phyloP scores from a whole-genome alignment of 1,140 invertebrate genomes.

The Hestina assimilis region DNA sequence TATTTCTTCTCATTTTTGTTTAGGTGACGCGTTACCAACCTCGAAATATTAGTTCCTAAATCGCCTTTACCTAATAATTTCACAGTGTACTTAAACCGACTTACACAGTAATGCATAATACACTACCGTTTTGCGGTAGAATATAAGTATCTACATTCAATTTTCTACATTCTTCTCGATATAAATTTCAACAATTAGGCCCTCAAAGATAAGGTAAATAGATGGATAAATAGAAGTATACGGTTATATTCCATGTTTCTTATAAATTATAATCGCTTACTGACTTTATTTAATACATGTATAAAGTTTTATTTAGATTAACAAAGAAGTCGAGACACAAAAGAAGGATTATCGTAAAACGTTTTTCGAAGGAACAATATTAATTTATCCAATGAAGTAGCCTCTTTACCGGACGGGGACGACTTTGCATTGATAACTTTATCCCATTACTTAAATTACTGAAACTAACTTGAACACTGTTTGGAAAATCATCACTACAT shows the following conservation, averaged over 20 bases:
- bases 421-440: constrained; percentile 55
- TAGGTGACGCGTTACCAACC: too few species aligned
- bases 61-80: not conserved
- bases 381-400: constrained; percentile 48
- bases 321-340: constrained; percentile 11
- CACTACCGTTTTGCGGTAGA: too few species aligned
- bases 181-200: too few species aligned
- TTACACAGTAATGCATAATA: too few species aligned
- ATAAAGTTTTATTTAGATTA: not conserved
- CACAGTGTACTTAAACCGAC: not conserved
- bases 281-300: not conserved
- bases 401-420: constrained; percentile 46
- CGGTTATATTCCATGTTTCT: too few species aligned
- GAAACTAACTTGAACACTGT: constrained; percentile 18
- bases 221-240: too few species aligned
- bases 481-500: not conserved
- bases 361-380: constrained; percentile 41
- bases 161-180: too few species aligned
- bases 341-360: constrained; percentile 24
- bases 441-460: constrained; percentile 5
- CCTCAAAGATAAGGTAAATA: too few species aligned
- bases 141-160: too few species aligned
- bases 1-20: too few species aligned
- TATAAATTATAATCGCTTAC: not conserved
- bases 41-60: too few species aligned